A percentile compares a stretch with the other conserved stretches of the same genome.
phyloP scores from a whole-genome alignment of 2,113 vertebrate species.

The Daboia siamensis region DNA sequence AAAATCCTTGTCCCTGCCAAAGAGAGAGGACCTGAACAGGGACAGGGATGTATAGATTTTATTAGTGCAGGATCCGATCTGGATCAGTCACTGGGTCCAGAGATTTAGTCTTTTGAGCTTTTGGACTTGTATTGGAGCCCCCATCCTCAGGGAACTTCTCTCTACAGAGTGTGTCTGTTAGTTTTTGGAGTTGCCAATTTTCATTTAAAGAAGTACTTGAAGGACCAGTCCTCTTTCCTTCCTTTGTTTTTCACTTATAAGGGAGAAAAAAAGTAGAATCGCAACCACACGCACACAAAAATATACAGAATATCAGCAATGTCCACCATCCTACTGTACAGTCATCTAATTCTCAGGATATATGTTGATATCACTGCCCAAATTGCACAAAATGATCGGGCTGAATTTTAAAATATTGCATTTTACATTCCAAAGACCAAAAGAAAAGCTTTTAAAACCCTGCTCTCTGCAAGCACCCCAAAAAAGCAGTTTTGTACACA shows the following conservation, averaged over 20 bases:
- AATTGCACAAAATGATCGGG: not conserved
- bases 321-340: not conserved
- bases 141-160: not conserved
- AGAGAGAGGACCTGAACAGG: not conserved
- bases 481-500: not conserved
- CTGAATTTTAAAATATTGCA: not conserved
- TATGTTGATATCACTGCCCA: not conserved
- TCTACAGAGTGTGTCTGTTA: not conserved
- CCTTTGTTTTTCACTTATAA: not conserved
- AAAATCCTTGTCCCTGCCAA: not conserved
- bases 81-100: not conserved
- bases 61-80: not conserved
- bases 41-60: not conserved
- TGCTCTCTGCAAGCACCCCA: not conserved
- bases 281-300: not conserved
- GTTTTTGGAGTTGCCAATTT: not conserved
- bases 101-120: not conserved
- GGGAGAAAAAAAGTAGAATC: not conserved
- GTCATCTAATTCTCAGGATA: not conserved
- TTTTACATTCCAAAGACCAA: not conserved
- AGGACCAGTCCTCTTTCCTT: not conserved
- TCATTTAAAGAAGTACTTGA: not conserved
- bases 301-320: not conserved
- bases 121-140: not conserved
- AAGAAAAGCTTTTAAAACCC: not conserved